Conservation (phyloP, 2,888 invertebrate species). For the Plebejus melissa region DNA sequence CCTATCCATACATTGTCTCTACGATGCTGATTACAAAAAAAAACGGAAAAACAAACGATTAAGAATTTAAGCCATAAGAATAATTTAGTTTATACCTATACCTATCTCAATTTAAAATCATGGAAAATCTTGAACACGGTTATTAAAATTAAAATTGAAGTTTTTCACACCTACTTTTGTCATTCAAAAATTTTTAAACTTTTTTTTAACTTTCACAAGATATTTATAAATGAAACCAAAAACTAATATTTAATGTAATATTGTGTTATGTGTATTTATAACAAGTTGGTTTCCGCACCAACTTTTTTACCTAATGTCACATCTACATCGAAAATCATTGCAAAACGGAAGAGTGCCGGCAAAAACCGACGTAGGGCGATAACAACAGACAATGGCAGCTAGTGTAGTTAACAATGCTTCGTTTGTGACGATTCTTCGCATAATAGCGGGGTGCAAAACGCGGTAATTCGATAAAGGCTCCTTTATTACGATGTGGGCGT, state of each 20-base stretch:
- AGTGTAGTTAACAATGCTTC: slow-evolving; percentile 75
- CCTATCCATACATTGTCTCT: slow-evolving; percentile 44
- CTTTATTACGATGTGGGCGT: slow-evolving; percentile 71
- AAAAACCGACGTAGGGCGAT: slow-evolving; percentile 72
- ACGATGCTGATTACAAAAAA: slow-evolving; percentile 37
- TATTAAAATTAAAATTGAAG: no score
- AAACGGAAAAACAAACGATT: not conserved
- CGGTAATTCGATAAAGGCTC: slow-evolving; percentile 72
- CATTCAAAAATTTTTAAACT: no score
- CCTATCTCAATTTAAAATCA: no score
- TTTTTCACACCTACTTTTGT: no score
- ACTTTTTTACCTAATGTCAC: slow-evolving; percentile 42
- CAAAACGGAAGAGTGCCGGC: slow-evolving; percentile 66
- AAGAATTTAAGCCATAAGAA: no score
- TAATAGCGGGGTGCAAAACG: slow-evolving; percentile 70
- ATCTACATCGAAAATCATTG: slow-evolving; percentile 52
- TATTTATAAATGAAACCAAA: no score
- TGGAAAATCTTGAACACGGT: no score
- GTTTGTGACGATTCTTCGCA: slow-evolving; percentile 77
- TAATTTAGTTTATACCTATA: no score
- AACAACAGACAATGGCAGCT: slow-evolving; percentile 72
- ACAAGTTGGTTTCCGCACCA: not conserved
- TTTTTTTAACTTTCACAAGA: no score
- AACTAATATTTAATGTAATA: no score
- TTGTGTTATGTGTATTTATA: no score